Evolutionary conservation across 1,140 invertebrate genomes (phyloP).

Genomic region (Episyrphus balteatus): DNA sequence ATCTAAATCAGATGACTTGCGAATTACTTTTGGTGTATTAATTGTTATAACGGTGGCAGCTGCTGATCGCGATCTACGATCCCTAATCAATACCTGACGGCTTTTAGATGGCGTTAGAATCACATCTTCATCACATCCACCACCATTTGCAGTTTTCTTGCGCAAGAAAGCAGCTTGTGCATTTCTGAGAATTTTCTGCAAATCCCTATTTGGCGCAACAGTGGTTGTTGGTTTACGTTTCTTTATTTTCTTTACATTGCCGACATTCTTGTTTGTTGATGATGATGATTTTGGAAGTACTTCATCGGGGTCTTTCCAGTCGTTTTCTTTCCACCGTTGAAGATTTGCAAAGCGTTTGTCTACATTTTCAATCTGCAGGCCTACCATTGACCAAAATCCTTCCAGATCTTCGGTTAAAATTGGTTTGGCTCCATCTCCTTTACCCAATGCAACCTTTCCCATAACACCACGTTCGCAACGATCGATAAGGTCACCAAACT

Average conservation of each 20-base stretch:
- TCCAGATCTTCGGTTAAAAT: slow-evolving; percentile 54
- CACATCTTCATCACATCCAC: neutral
- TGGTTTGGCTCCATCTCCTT: slow-evolving; percentile 34
- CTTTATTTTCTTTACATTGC: slow-evolving; percentile 6
- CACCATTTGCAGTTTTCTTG: slow-evolving; percentile 5
- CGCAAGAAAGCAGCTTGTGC: slow-evolving; percentile 18
- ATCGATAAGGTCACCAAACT: slow-evolving; percentile 51
- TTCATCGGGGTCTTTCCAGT: slow-evolving; percentile 42
- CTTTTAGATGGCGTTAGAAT: slow-evolving; percentile 1
- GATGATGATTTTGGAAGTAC: slow-evolving; percentile 7
- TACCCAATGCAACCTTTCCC: slow-evolving; percentile 1
- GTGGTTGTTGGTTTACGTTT: slow-evolving; percentile 9
- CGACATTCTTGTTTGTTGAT: slow-evolving; percentile 6
- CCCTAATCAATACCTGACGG: slow-evolving; percentile 4
- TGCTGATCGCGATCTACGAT: slow-evolving; percentile 6
- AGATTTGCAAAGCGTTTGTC: slow-evolving; percentile 44
- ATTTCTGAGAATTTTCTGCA: slow-evolving; percentile 21
- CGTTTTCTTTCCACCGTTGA: slow-evolving; percentile 35
- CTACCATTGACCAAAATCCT: slow-evolving; percentile 68
- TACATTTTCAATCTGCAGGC: slow-evolving; percentile 47
- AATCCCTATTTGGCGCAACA: slow-evolving; percentile 14
- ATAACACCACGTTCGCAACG: slow-evolving; percentile 44
- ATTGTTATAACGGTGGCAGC: slow-evolving; percentile 6
- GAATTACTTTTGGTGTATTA: neutral
- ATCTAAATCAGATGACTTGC: too few relatives aligned